Conservation (phyloP, 2,113 vertebrate genomes). For the Acrocephalus arundinaceus region DNA sequence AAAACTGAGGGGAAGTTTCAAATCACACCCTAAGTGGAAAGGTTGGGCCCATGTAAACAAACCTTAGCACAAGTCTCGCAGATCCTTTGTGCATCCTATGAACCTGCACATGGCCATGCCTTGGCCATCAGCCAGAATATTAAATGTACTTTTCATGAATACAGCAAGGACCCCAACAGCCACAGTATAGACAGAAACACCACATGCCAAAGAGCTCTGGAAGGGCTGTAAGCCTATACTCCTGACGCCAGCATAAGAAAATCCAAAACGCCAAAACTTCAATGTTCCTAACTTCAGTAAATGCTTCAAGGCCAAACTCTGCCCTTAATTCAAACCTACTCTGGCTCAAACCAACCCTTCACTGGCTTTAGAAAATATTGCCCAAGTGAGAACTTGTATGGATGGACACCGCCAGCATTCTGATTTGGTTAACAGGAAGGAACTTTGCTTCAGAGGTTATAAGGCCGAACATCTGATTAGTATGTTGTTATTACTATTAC, state of each 20-base stretch:
- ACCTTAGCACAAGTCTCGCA: neutral
- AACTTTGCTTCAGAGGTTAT: neutral
- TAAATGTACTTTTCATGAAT: neutral
- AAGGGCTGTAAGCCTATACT: neutral
- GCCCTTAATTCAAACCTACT: neutral
- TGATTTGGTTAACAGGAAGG: neutral
- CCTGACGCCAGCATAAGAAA: neutral
- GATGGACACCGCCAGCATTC: neutral
- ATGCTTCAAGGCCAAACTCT: neutral
- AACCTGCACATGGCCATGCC: neutral
- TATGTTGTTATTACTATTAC: neutral
- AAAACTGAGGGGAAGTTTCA: neutral
- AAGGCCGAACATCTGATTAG: neutral
- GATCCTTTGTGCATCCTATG: neutral
- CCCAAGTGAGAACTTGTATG: neutral
- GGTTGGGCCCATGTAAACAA: neutral
- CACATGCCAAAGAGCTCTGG: neutral
- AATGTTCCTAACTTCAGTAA: neutral
- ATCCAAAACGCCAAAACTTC: neutral
- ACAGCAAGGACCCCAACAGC: neutral
- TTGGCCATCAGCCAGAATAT: neutral
- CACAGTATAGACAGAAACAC: neutral
- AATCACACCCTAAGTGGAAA: neutral
- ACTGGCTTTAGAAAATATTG: neutral
- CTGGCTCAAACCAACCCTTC: neutral